These are phyloP conservation scores for Brenthis hecate DNA, from an alignment of 2,888 invertebrate species.

Conservation along the genomic window DNA sequence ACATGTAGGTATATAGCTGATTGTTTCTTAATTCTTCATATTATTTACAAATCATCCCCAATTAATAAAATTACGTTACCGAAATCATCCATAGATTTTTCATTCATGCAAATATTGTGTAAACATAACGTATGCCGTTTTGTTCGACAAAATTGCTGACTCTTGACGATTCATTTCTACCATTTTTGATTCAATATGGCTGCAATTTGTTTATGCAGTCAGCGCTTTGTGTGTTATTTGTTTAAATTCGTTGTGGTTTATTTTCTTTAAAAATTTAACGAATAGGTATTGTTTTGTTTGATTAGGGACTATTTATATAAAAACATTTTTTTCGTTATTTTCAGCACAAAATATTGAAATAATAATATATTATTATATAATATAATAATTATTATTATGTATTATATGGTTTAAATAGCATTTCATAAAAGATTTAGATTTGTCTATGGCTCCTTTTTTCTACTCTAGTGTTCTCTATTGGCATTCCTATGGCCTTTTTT, in stretches of 20 bases:
- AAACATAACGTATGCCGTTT: slow-evolving; percentile 49
- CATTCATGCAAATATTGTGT: slow-evolving; percentile 31
- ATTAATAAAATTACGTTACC: slow-evolving; percentile 21
- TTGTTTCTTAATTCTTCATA: not conserved
- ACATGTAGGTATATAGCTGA: too few relatives aligned
- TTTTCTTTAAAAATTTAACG: slow-evolving; percentile 25
- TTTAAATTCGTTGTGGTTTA: slow-evolving; percentile 50
- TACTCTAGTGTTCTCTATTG: too few relatives aligned
- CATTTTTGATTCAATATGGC: slow-evolving; percentile 70
- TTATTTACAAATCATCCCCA: slow-evolving; percentile 15
- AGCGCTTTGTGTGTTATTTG: slow-evolving; percentile 67
- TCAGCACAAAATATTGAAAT: too few relatives aligned
- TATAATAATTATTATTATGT: too few relatives aligned
- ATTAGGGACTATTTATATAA: too few relatives aligned
- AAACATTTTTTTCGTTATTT: too few relatives aligned
- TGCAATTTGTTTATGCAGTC: slow-evolving; percentile 65
- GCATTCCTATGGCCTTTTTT: too few relatives aligned
- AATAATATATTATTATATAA: too few relatives aligned
- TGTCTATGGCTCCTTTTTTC: too few relatives aligned
- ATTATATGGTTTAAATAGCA: too few relatives aligned
- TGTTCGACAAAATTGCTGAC: slow-evolving; percentile 64
- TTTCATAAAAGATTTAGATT: too few relatives aligned
- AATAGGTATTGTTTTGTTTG: not conserved
- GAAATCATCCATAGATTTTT: slow-evolving; percentile 8
- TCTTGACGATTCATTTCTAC: slow-evolving; percentile 53